Conservation (phyloP, 2,888 invertebrate species). For the Ormyrus rosae region DNA sequence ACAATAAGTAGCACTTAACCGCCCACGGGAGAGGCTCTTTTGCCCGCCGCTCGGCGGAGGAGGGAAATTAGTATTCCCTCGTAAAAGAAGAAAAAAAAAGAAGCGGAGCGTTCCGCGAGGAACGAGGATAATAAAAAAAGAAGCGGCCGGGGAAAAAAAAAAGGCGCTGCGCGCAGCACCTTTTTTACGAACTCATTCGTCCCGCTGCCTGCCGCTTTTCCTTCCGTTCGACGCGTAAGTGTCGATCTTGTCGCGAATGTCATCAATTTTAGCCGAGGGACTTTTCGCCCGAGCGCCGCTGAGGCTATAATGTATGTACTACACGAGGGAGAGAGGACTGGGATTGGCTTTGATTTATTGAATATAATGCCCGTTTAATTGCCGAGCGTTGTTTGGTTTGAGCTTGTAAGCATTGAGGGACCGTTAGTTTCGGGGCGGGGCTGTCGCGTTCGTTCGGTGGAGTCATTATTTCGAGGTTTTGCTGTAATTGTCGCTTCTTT, state of each 20-base stretch:
- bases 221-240: neutral
- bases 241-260: neutral
- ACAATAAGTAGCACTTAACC: constrained; percentile 47
- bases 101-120: neutral
- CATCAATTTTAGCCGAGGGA: constrained; percentile 36
- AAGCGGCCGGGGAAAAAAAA: constrained; percentile 10
- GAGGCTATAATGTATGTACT: neutral
- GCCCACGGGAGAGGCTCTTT: constrained; percentile 22
- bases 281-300: neutral
- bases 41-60: neutral
- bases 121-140: constrained; percentile 4
- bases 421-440: no score
- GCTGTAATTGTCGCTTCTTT: no score
- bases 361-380: neutral
- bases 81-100: constrained; percentile 31
- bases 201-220: constrained; percentile 37
- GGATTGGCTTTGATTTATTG: constrained; percentile 60
- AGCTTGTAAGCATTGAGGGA: neutral
- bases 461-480: no score
- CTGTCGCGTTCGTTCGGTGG: no score
- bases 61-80: constrained; percentile 49
- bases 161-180: neutral
- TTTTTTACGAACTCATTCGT: constrained; percentile 39
- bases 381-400: no score
- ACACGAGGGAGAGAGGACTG: constrained; percentile 59